A percentile compares a stretch with the other conserved stretches of the same genome.
These are phyloP conservation scores for Crotophaga sulcirostris DNA, from an alignment of 2,113 vertebrate species.

Conservation along the genomic window DNA sequence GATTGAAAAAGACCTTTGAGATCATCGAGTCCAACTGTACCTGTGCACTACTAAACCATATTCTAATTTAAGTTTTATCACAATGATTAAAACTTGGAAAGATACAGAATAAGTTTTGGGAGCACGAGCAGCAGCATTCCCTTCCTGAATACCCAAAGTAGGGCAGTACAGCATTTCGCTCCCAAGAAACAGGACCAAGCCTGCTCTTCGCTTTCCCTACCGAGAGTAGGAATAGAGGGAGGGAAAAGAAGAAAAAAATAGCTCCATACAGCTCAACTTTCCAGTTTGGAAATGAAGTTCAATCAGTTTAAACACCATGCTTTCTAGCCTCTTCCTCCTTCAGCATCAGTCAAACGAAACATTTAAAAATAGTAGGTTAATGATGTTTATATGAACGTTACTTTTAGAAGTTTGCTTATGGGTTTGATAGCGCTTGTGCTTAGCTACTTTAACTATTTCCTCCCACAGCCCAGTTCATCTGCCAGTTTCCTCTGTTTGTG, in stretches of 20 bases:
- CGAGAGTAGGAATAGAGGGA: accelerated
- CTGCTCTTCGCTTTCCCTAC: background rate
- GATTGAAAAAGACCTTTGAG: too few species aligned
- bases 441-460: slow-evolving; percentile 31
- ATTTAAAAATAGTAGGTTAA: background rate
- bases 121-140: background rate
- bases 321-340: background rate
- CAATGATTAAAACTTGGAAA: background rate
- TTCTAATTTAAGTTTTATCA: background rate
- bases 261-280: background rate
- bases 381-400: background rate
- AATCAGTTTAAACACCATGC: background rate
- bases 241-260: too few species aligned
- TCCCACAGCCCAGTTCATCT: slow-evolving; percentile 3
- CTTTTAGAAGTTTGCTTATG: background rate
- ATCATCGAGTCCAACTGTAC: too few species aligned
- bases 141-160: background rate
- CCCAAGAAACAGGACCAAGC: background rate
- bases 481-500: slow-evolving; percentile 3
- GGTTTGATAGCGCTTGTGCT: background rate
- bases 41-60: background rate
- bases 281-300: background rate
- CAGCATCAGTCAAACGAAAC: background rate
- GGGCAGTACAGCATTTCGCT: background rate
- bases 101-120: background rate